phyloP scores from a whole-genome alignment of 2,113 vertebrate genomes.

The Cephalopterus ornatus region DNA sequence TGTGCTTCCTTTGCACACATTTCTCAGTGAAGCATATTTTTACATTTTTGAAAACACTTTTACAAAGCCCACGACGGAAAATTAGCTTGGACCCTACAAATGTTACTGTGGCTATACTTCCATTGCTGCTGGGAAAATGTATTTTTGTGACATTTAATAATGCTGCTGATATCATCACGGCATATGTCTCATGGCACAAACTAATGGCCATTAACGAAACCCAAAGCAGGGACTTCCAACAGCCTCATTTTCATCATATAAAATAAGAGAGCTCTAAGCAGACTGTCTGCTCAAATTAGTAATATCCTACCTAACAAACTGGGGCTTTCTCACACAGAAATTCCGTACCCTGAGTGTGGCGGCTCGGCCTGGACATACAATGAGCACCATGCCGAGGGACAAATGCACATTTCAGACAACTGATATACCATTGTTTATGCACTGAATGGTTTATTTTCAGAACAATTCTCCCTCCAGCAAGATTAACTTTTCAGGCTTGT shows the following conservation, averaged over 20 bases:
- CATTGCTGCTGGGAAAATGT: neutral
- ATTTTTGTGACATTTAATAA: constrained; percentile 15
- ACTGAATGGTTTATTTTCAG: constrained; percentile 38
- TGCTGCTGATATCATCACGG: neutral
- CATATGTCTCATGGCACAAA: constrained; percentile 1
- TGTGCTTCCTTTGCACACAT: neutral
- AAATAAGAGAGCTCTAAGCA: neutral
- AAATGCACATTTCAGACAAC: neutral
- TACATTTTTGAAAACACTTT: neutral
- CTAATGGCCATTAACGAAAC: neutral
- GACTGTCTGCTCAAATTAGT: neutral
- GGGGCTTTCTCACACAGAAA: neutral
- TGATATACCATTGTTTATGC: neutral
- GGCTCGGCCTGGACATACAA: neutral
- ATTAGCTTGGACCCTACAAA: neutral
- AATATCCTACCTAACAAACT: neutral
- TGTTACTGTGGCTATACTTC: neutral
- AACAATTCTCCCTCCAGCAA: neutral
- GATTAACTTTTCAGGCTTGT: constrained; percentile 29
- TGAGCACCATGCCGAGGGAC: neutral
- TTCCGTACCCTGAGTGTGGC: neutral
- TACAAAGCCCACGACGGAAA: neutral
- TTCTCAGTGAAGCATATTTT: neutral
- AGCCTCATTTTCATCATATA: neutral
- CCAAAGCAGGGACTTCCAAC: neutral